A percentile compares a stretch with the other conserved stretches of the same genome.
Conservation (phyloP, 2,113 vertebrate genomes). For the Corythornis vintsioides region DNA sequence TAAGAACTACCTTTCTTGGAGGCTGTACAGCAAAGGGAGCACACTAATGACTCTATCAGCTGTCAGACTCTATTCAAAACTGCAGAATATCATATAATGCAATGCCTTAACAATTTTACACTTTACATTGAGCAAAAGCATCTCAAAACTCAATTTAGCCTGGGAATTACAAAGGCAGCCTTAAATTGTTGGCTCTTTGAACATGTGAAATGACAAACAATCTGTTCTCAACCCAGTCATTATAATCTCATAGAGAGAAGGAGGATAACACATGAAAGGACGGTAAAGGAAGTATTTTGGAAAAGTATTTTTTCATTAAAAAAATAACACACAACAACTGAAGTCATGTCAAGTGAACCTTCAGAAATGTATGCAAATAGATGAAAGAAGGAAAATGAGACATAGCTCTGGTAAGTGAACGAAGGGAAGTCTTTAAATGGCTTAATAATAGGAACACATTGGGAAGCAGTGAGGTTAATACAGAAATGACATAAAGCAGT, state of each 20-base stretch:
- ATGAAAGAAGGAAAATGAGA: slow-evolving; percentile 53
- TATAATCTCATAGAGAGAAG: slow-evolving; percentile 45
- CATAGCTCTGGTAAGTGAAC: slow-evolving; percentile 50
- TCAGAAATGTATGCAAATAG: slow-evolving; percentile 61
- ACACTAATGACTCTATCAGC: neutral
- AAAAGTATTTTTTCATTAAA: slow-evolving; percentile 36
- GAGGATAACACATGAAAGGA: neutral
- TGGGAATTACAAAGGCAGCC: neutral
- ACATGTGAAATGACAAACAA: slow-evolving; percentile 26
- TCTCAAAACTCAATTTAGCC: neutral
- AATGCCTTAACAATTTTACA: neutral
- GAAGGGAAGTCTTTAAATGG: slow-evolving; percentile 73
- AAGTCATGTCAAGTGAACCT: slow-evolving; percentile 9
- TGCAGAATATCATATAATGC: neutral
- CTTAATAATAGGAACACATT: slow-evolving; percentile 77
- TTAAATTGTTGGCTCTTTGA: slow-evolving; percentile 35
- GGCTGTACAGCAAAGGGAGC: neutral
- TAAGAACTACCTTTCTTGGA: neutral
- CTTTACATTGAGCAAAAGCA: neutral
- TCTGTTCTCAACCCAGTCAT: slow-evolving; percentile 50
- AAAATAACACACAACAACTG: neutral
- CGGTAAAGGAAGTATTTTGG: neutral
- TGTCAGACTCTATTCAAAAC: neutral
- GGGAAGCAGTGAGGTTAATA: slow-evolving; percentile 79
- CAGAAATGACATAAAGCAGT: slow-evolving; percentile 74